Percentiles rank a stretch among this genome's conserved stretches.
These are phyloP conservation scores for Trichopria drosophilae DNA, from an alignment of 2,888 invertebrate species.

Conservation along the genomic window DNA sequence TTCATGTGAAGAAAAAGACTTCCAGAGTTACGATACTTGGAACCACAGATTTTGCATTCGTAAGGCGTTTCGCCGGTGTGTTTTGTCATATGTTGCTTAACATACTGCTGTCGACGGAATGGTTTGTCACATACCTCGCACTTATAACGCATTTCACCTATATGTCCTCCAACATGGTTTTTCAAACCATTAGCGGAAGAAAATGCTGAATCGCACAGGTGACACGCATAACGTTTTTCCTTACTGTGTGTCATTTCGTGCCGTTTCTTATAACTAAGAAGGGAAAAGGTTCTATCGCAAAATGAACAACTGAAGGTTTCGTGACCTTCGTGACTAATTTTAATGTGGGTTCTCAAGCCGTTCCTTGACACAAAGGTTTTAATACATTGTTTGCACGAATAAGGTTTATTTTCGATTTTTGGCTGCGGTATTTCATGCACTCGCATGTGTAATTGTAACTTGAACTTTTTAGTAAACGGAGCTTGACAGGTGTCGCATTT, in stretches of 20 bases:
- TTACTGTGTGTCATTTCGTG: slow-evolving; percentile 40
- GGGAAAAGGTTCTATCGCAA: slow-evolving; percentile 41
- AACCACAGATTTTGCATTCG: slow-evolving; percentile 38
- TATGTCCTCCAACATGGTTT: slow-evolving; percentile 40
- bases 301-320: slow-evolving; percentile 39
- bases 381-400: slow-evolving; percentile 42
- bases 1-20: slow-evolving; percentile 41
- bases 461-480: no score
- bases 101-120: slow-evolving; percentile 38
- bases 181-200: slow-evolving; percentile 41
- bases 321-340: slow-evolving; percentile 36
- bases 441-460: no score
- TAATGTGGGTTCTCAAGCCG: slow-evolving; percentile 40
- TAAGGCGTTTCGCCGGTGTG: slow-evolving; percentile 44
- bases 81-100: slow-evolving; percentile 41
- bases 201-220: slow-evolving; percentile 40
- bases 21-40: slow-evolving; percentile 40
- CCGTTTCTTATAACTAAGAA: slow-evolving; percentile 41
- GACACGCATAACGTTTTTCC: slow-evolving; percentile 40
- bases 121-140: slow-evolving; percentile 42
- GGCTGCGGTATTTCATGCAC: no score
- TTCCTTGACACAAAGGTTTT: slow-evolving; percentile 41
- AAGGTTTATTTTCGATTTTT: slow-evolving; percentile 24
- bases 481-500: no score
- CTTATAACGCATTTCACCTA: slow-evolving; percentile 39